A percentile compares a stretch with the other conserved stretches of the same genome.
phyloP scores from a whole-genome alignment of 2,113 vertebrate species.

The Zosterops pallidus region DNA sequence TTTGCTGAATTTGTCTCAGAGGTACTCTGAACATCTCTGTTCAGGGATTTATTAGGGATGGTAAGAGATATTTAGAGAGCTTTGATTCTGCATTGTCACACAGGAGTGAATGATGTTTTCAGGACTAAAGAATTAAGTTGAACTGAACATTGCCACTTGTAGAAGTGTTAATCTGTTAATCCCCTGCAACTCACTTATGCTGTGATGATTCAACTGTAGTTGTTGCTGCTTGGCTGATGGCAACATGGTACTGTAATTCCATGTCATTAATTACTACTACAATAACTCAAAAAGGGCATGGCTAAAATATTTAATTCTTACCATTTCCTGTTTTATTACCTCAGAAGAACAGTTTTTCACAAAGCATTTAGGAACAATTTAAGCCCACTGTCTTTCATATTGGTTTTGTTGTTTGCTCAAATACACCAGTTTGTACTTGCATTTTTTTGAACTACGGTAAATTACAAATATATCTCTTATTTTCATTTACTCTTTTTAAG shows the following conservation, averaged over 20 bases:
- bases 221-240: not conserved
- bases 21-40: not conserved
- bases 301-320: not conserved
- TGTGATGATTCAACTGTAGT: not conserved
- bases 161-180: not conserved
- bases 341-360: not conserved
- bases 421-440: not conserved
- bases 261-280: not conserved
- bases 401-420: not conserved
- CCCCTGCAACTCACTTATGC: not conserved
- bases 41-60: not conserved
- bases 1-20: not conserved
- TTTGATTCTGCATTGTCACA: not conserved
- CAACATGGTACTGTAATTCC: not conserved
- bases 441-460: not conserved
- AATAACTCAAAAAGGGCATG: not conserved
- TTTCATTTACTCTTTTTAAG: not conserved
- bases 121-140: not conserved
- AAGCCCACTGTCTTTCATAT: not conserved
- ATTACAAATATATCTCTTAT: not conserved
- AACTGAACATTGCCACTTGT: not conserved
- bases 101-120: not conserved
- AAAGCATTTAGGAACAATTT: not conserved
- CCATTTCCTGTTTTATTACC: not conserved
- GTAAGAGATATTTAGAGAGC: not conserved